Evolutionary conservation across 1,140 invertebrate species (phyloP).

Genomic region (Brachionus angularis): DNA sequence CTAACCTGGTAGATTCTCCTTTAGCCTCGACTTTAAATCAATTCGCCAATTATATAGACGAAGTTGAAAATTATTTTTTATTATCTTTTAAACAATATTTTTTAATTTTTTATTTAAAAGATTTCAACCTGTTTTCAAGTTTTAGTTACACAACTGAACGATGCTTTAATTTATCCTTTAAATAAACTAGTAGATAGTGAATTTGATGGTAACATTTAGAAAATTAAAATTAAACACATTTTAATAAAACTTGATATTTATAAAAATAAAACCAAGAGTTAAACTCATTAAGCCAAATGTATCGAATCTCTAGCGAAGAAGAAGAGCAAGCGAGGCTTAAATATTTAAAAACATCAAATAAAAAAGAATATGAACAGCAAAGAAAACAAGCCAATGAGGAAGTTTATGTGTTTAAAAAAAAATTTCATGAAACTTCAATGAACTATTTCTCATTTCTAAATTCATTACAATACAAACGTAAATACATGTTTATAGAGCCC

Average conservation of each 20-base stretch:
- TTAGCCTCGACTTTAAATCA: neutral
- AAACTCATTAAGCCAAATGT: neutral
- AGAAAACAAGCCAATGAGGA: conserved; percentile 14
- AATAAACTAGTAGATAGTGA: conserved; percentile 17
- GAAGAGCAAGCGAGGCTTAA: neutral
- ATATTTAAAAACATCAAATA: conserved; percentile 2
- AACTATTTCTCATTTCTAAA: conserved; percentile 28
- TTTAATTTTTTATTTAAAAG: neutral
- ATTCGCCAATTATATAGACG: conserved; percentile 18
- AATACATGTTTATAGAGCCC: conserved; percentile 18
- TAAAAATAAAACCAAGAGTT: no score
- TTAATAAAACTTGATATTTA: neutral
- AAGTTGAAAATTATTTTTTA: conserved; percentile 6
- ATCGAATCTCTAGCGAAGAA: conserved; percentile 14
- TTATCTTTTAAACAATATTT: neutral
- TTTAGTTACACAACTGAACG: conserved; percentile 12
- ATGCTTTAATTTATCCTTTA: conserved; percentile 23
- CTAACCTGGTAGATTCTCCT: neutral
- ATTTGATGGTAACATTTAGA: conserved; percentile 5
- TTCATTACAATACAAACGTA: conserved; percentile 26
- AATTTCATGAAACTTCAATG: conserved; percentile 19
- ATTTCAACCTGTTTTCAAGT: conserved; percentile 34
- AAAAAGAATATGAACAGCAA: conserved; percentile 31
- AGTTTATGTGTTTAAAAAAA: conserved; percentile 15
- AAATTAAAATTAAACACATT: neutral